A percentile compares a stretch with the other conserved stretches of the same genome.
Evolutionary conservation across 1,140 invertebrate species (phyloP).

Genomic region (Belonocnema kinseyi): DNA sequence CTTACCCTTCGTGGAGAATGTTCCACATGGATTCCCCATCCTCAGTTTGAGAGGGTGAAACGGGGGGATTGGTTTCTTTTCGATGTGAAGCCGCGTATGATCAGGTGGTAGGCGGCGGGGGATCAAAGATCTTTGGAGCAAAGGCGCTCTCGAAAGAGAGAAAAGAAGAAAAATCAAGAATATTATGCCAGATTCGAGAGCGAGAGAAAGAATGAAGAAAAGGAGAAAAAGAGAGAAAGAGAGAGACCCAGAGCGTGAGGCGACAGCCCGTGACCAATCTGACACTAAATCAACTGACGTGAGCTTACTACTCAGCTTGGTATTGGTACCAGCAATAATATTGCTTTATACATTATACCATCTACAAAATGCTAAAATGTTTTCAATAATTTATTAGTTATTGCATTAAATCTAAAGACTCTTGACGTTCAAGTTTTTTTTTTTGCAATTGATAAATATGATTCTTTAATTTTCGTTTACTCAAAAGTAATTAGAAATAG

Average conservation of each 20-base stretch:
- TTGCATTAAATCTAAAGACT: no score
- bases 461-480: no score
- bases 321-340: constrained; percentile 1
- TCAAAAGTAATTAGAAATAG: no score
- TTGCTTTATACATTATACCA: neutral
- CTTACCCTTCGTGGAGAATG: neutral
- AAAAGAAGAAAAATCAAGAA: constrained; percentile 52
- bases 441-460: no score
- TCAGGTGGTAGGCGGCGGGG: constrained; percentile 62
- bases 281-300: constrained; percentile 69
- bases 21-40: neutral
- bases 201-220: constrained; percentile 25
- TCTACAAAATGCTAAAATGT: neutral
- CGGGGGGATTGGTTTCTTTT: constrained; percentile 60
- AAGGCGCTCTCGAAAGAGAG: constrained; percentile 29
- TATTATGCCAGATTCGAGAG: constrained; percentile 50
- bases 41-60: constrained; percentile 31
- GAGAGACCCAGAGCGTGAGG: constrained; percentile 54
- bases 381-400: neutral
- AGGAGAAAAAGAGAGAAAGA: constrained; percentile 30
- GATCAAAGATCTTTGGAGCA: constrained; percentile 60
- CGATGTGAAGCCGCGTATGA: constrained; percentile 58
- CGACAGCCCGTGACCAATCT: constrained; percentile 71
- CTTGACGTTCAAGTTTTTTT: no score
- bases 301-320: constrained; percentile 48